A percentile compares a stretch with the other conserved stretches of the same genome.
Evolutionary conservation across 2,797 vertebrate genomes (phyloP).

Genomic region (Triplophysa yarkandensis): DNA sequence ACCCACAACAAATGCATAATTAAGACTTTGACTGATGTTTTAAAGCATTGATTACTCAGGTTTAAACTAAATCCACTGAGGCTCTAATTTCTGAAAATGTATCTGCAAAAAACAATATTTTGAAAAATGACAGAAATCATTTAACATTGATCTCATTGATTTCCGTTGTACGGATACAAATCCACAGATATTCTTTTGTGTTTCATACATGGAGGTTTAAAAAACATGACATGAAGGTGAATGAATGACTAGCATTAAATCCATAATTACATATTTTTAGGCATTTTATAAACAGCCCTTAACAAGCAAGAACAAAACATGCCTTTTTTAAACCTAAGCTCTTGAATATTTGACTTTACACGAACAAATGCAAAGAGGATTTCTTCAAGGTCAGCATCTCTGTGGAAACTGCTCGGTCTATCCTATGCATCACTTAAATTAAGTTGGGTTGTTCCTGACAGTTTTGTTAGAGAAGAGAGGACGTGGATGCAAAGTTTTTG

Average conservation of each 20-base stretch:
- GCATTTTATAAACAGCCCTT: constrained; percentile 1
- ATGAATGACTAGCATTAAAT: too few species aligned
- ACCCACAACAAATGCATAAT: not conserved
- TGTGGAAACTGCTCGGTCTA: not conserved
- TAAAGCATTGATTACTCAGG: not conserved
- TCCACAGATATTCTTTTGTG: too few species aligned
- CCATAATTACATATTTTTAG: too few species aligned
- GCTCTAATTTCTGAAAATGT: not conserved
- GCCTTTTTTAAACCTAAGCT: not conserved
- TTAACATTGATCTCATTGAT: too few species aligned
- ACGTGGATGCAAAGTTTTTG: not conserved
- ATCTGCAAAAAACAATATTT: too few species aligned
- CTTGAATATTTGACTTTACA: not conserved
- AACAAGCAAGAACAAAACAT: not conserved
- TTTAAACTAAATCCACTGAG: not conserved
- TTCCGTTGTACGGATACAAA: too few species aligned
- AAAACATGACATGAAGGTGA: too few species aligned
- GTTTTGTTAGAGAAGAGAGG: not conserved
- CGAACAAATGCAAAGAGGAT: not conserved
- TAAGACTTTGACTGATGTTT: constrained; percentile 10
- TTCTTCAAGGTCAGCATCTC: not conserved
- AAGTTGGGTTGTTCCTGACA: not conserved
- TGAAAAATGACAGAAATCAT: too few species aligned
- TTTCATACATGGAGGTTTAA: too few species aligned
- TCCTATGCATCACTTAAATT: constrained; percentile 5